Base-by-base conservation (phyloP, 2,797 vertebrate species). In the Microctenopoma lineatum region DNA sequence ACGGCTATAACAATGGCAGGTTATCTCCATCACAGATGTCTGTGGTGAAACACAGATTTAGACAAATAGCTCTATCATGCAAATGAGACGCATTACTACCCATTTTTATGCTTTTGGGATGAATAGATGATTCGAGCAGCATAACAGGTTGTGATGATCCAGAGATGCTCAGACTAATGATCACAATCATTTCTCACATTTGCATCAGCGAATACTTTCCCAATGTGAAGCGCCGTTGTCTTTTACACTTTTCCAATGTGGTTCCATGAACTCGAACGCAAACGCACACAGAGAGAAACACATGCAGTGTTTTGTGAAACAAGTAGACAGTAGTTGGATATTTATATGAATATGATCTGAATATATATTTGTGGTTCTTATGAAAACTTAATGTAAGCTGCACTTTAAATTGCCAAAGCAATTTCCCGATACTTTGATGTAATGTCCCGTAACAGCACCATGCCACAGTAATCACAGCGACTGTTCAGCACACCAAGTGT, bases 361-460 rank as follows among this genome's bases (percentile, higher is more conserved):
- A 59, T 61, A 44, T 61, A 44, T 63, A 44, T 79, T 67, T 74
- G 59, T 59, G 47, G 16, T 57, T 29, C 48, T 32, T 50, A 38
- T 66, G 59, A 66, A 66, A 56, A 45, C 21, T n/a, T 59, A 11
- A 64, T 71, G 27, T 48, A 60, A 69, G 61, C 47, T 75, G 53
- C 65, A 18, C 42, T 70, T 66, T 85, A 73, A 79, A 67, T 77
- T 79, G 69, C 65, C 29, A 46, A 60, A 68, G 16, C 50, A 55
- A 34, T 70, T 26, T 45, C 34, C 53, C 75, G 59, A 46, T 21
- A 50, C 34, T 83, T 70, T 50, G 32, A 78, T 70, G 75, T 73
- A 64, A 74, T 76, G 75, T 75, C 38, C 75, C 45, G n/a, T 63
- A 62, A 59, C n/a, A 5, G 27, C 45, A 21, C 12, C 47, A 60